Evolutionary conservation across 2,797 vertebrate genomes (phyloP).

Genomic region (Gobionotothen gibberifrons): DNA sequence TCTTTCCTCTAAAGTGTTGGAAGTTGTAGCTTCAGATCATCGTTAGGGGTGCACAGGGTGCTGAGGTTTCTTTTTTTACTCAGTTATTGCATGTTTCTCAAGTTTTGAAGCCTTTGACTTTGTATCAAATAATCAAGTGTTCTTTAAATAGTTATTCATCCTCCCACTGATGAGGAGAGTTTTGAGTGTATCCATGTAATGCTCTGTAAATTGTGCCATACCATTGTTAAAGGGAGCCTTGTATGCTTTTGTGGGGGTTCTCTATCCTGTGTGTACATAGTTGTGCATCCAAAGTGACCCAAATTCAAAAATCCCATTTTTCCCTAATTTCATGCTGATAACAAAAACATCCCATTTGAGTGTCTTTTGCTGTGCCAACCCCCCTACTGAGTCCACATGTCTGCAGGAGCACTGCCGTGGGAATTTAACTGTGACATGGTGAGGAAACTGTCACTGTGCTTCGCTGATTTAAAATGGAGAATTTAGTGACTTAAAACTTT

Average conservation of each 20-base stretch:
- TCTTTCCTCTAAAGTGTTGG: neutral
- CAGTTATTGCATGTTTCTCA: no score
- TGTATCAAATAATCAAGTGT: no score
- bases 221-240: no score
- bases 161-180: no score
- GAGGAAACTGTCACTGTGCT: slow-evolving; percentile 1
- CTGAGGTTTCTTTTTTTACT: no score
- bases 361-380: slow-evolving; percentile 33
- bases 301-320: slow-evolving; percentile 65
- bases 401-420: slow-evolving; percentile 35
- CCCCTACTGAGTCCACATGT: slow-evolving; percentile 47
- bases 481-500: neutral
- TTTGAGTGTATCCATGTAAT: no score
- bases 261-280: no score
- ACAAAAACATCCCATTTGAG: slow-evolving; percentile 53
- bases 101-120: no score
- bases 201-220: no score
- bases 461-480: neutral
- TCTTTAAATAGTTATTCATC: no score
- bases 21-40: neutral
- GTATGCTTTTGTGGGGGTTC: no score
- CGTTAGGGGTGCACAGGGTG: no score
- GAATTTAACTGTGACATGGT: slow-evolving; percentile 27
- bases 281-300: slow-evolving; percentile 40
- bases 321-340: slow-evolving; percentile 61